Evolutionary conservation across 2,888 invertebrate species (phyloP).

Genomic region (Melangyna quadrimaculata): DNA sequence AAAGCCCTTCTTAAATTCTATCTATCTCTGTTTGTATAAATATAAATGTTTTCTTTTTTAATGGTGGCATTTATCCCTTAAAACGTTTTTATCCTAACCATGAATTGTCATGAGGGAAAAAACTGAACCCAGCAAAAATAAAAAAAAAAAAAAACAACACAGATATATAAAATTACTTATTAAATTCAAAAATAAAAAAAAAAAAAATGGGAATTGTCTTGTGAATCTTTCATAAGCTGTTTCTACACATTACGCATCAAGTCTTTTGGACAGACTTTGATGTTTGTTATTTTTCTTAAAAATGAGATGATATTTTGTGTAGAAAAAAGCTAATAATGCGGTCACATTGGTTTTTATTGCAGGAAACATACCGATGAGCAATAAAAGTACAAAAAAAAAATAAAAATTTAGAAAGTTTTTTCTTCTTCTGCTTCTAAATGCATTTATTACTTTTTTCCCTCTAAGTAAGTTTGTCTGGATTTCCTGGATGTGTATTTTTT

Average conservation of each 20-base stretch:
- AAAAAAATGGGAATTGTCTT: slow-evolving; percentile 24
- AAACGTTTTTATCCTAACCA: slow-evolving; percentile 33
- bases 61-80: slow-evolving; percentile 19
- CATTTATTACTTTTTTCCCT: slow-evolving; percentile 8
- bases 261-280: slow-evolving; percentile 7
- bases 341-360: slow-evolving; percentile 16
- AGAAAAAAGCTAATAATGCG: slow-evolving; percentile 44
- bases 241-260: slow-evolving; percentile 12
- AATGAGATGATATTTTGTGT: slow-evolving; percentile 11
- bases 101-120: slow-evolving; percentile 27
- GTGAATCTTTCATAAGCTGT: slow-evolving; percentile 47
- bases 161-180: slow-evolving; percentile 25
- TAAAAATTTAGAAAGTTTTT: slow-evolving; percentile 17
- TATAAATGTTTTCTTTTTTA: neutral
- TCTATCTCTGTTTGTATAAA: neutral
- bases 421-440: neutral
- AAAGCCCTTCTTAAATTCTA: slow-evolving; percentile 1
- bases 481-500: neutral
- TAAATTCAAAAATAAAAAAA: slow-evolving; percentile 30
- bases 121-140: neutral
- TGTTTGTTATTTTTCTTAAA: neutral
- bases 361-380: slow-evolving; percentile 12
- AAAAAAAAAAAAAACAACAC: neutral
- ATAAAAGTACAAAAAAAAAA: neutral
- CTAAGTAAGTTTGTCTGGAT: slow-evolving; percentile 12